phyloP scores from a whole-genome alignment of 2,888 invertebrate genomes.

The Lasioglossum lativentre region DNA sequence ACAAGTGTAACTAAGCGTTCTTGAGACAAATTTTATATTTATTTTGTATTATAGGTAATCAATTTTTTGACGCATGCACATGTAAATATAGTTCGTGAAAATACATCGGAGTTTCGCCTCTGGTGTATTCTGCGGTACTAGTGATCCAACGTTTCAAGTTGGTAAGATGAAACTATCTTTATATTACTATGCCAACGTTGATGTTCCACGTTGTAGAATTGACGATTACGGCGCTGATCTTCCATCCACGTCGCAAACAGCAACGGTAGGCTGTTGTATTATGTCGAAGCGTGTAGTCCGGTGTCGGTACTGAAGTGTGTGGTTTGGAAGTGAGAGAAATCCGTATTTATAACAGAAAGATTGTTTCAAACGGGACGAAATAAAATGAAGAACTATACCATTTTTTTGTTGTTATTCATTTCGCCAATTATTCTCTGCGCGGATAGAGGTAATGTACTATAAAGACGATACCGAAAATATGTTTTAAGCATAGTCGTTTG shows the following conservation, averaged over 20 bases:
- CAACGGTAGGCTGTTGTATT: conserved; percentile 68
- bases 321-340: conserved; percentile 51
- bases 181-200: conserved; percentile 47
- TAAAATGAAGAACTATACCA: conserved; percentile 89
- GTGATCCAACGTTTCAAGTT: conserved; percentile 20
- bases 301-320: conserved; percentile 51
- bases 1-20: no score
- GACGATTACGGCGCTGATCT: conserved; percentile 74
- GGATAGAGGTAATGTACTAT: conserved; percentile 87
- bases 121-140: neutral
- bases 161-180: conserved; percentile 3
- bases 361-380: conserved; percentile 23
- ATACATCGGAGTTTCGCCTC: neutral
- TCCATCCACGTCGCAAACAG: conserved; percentile 81
- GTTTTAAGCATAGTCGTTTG: conserved; percentile 7
- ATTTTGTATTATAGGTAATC: no score
- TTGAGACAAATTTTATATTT: no score
- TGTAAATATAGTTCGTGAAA: neutral
- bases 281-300: conserved; percentile 46
- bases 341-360: conserved; percentile 62
- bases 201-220: conserved; percentile 80
- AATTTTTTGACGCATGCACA: no score
- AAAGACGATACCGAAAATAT: conserved; percentile 25
- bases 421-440: conserved; percentile 90
- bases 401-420: conserved; percentile 88